phyloP scores from a whole-genome alignment of 2,113 vertebrate species.

The Todiramphus chloris region DNA sequence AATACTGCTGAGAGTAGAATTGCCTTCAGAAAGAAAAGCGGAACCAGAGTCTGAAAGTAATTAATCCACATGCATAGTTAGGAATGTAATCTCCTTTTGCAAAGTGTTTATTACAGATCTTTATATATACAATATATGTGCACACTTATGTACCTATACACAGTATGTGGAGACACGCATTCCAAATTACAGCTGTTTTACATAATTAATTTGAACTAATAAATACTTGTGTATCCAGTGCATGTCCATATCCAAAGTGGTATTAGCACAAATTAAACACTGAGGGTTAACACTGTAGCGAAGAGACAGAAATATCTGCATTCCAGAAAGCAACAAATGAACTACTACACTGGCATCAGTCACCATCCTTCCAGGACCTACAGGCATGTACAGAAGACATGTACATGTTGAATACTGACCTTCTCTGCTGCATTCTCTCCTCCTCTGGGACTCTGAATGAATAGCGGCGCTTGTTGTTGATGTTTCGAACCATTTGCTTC shows the following conservation, averaged over 20 bases:
- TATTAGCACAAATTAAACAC: neutral
- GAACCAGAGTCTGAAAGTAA: conserved; percentile 39
- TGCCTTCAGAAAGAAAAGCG: conserved; percentile 31
- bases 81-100: conserved; percentile 42
- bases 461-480: conserved; percentile 96
- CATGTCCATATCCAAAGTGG: neutral
- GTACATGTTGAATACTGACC: conserved; percentile 71
- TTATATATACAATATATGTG: conserved; percentile 29
- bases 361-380: neutral
- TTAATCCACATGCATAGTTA: conserved; percentile 39
- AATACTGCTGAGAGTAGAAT: neutral
- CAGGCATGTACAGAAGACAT: conserved; percentile 6
- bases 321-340: neutral
- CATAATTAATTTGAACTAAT: neutral
- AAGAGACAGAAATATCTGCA: neutral
- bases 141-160: conserved; percentile 12
- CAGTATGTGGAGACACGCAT: conserved; percentile 25
- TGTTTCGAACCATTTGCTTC: conserved; percentile 97
- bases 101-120: conserved; percentile 55
- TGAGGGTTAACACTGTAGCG: neutral
- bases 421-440: conserved; percentile 95
- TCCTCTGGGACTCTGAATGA: conserved; percentile 97
- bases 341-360: neutral
- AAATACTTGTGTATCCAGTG: neutral
- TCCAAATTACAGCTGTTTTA: conserved; percentile 38